These are phyloP conservation scores for Scaptodrosophila latifasciaeformis DNA, from an alignment of 2,888 invertebrate species.

Conservation along the genomic window DNA sequence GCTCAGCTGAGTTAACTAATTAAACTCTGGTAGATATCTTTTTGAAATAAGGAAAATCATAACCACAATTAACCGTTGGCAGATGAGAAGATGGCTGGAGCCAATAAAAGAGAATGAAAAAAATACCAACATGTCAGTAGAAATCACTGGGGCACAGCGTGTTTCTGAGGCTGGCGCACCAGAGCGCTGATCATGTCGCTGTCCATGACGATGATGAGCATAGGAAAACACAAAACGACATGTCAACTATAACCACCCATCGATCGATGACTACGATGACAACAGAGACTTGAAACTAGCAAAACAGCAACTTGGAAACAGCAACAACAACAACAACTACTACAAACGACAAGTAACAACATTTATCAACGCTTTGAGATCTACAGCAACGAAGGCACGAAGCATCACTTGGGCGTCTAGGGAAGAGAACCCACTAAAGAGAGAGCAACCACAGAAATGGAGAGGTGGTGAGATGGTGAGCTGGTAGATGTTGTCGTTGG, in stretches of 20 bases:
- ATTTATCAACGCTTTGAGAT: conserved; percentile 67
- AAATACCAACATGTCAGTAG: conserved; percentile 59
- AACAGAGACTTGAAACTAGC: conserved; percentile 15
- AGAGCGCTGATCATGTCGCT: background rate
- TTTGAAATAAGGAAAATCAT: conserved; percentile 38
- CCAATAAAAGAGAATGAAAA: background rate
- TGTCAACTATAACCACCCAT: conserved; percentile 71
- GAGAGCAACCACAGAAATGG: background rate
- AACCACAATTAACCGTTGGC: conserved; percentile 61
- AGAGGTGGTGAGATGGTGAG: conserved; percentile 4
- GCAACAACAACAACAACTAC: conserved; percentile 38
- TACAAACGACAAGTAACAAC: conserved; percentile 64
- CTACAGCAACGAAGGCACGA: conserved; percentile 62
- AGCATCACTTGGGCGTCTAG: conserved; percentile 19
- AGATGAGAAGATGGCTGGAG: too few species aligned
- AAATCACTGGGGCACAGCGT: conserved; percentile 39
- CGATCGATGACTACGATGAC: conserved; percentile 49
- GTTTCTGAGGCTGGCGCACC: conserved; percentile 20
- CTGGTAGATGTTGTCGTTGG: conserved; percentile 4
- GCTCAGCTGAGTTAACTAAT: too few species aligned
- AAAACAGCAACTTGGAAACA: conserved; percentile 12
- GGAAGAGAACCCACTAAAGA: conserved; percentile 2
- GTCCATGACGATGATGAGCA: conserved; percentile 41
- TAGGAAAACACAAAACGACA: conserved; percentile 57
- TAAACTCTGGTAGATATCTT: conserved; percentile 23